phyloP scores from a whole-genome alignment of 2,113 vertebrate species.

The Acrocephalus kingi region DNA sequence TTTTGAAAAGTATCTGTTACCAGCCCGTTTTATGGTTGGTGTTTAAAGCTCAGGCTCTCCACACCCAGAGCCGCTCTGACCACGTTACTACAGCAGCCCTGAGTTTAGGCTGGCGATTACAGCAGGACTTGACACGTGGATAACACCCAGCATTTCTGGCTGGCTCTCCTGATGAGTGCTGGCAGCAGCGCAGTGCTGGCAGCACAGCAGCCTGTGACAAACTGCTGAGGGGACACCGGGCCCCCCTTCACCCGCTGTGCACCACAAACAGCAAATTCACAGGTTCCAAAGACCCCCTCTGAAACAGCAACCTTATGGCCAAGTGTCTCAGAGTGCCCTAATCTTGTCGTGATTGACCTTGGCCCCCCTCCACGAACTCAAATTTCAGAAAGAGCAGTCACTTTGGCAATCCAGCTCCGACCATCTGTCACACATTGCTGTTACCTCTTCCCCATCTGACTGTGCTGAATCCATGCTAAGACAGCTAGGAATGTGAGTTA shows the following conservation, averaged over 20 bases:
- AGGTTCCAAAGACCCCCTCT: background rate
- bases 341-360: slow-evolving; percentile 14
- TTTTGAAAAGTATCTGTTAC: background rate
- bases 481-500: background rate
- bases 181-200: background rate
- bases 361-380: slow-evolving; percentile 1
- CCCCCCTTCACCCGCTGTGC: background rate
- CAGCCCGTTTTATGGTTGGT: rapidly evolving
- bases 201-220: background rate
- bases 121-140: background rate
- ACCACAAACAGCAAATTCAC: background rate
- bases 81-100: background rate
- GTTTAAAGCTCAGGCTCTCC: background rate
- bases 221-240: rapidly evolving
- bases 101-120: background rate
- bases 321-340: background rate
- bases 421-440: background rate
- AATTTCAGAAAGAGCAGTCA: background rate
- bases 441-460: background rate
- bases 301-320: background rate
- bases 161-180: background rate
- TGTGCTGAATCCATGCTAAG: background rate
- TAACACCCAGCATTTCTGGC: background rate
- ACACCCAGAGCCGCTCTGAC: background rate
- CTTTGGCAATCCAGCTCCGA: background rate